Conservation (phyloP, 2,797 vertebrate species). For the Triplophysa yarkandensis region DNA sequence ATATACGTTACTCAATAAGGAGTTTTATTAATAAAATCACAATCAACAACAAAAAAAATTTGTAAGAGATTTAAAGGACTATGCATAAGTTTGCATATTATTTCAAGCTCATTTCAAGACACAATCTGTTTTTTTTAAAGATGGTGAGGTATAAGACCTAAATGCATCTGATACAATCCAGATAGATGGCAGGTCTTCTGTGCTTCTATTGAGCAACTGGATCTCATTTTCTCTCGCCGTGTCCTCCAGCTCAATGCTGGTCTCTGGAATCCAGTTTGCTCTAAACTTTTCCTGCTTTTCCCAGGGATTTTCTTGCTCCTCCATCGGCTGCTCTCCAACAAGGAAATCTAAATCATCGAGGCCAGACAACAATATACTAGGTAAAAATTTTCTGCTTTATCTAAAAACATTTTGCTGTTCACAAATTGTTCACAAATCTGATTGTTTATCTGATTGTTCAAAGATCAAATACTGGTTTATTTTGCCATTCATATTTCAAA, state of each 20-base stretch:
- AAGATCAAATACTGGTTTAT: no score
- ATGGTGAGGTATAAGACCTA: conserved; percentile 11
- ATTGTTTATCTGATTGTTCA: no score
- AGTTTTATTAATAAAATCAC: no score
- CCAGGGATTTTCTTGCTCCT: conserved; percentile 52
- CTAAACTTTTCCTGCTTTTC: conserved; percentile 55
- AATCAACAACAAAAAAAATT: no score
- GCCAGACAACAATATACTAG: neutral
- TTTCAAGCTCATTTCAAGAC: neutral
- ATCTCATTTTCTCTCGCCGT: conserved; percentile 38
- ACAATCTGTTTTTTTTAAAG: conserved; percentile 6
- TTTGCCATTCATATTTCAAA: no score
- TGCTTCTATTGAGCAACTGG: conserved; percentile 30
- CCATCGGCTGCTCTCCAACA: conserved; percentile 73
- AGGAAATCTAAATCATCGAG: conserved; percentile 70
- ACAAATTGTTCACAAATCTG: no score
- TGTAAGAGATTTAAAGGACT: no score
- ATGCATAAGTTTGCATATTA: neutral
- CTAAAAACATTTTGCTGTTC: no score
- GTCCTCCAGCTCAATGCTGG: conserved; percentile 41
- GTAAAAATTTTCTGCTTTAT: neutral
- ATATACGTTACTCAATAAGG: no score
- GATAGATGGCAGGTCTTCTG: conserved; percentile 34
- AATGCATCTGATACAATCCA: conserved; percentile 45
- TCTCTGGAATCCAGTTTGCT: conserved; percentile 28